A percentile compares a stretch with the other conserved stretches of the same genome.
These are phyloP conservation scores for Hecatera dysodea DNA, from an alignment of 2,888 invertebrate species.

Conservation along the genomic window DNA sequence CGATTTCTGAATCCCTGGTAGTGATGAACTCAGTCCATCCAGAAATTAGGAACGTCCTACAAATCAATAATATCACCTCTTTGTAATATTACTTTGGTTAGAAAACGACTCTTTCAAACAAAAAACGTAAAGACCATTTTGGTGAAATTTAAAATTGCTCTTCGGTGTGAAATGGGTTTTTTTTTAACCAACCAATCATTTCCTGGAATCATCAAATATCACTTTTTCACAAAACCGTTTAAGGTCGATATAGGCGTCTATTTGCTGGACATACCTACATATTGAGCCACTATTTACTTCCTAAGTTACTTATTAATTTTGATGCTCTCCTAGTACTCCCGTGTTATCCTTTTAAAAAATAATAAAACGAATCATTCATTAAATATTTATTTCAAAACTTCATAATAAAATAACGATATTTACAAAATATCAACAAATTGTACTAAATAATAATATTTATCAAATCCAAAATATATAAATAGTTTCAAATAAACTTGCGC, in stretches of 20 bases:
- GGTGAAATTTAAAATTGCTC: too few relatives aligned
- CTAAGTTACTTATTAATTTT: not conserved
- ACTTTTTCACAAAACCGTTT: not conserved
- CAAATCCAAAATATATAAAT: conserved; percentile 11
- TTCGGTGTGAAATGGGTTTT: too few relatives aligned
- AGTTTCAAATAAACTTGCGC: conserved; percentile 5
- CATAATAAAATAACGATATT: conserved; percentile 39
- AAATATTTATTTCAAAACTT: conserved; percentile 37
- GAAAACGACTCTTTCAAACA: not conserved
- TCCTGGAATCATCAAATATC: too few relatives aligned
- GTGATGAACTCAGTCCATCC: too few relatives aligned
- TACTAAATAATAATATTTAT: conserved; percentile 34
- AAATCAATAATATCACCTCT: not conserved
- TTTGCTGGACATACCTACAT: not conserved
- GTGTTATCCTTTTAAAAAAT: not conserved
- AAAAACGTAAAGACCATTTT: too few relatives aligned
- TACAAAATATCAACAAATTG: conserved; percentile 55
- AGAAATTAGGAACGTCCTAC: not conserved
- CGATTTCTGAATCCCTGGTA: not conserved
- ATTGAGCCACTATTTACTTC: not conserved
- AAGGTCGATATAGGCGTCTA: not conserved
- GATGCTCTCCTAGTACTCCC: not conserved
- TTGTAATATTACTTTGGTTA: too few relatives aligned
- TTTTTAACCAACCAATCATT: too few relatives aligned
- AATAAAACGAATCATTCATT: not conserved